Base-by-base conservation (phyloP, 2,113 vertebrate species). In the Leucoraja erinaceus region DNA sequence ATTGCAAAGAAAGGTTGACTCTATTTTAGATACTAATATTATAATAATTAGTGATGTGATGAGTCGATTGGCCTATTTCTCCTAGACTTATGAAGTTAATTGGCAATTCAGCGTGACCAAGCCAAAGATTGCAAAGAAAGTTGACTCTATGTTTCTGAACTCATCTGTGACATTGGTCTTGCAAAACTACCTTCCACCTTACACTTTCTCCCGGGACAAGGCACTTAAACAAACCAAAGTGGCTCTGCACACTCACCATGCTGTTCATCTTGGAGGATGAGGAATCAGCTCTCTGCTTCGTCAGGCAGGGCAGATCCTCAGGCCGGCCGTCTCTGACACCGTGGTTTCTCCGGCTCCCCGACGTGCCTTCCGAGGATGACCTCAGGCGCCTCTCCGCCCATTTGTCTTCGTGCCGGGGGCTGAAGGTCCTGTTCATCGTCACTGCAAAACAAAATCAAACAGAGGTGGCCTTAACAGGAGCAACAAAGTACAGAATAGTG, bases 211-310 rank as follows among this genome's bases (percentile, higher is more conserved):
- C 84, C 1, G 28, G 84, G 61, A 63, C 28, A 88, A 63, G n/a
- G 11, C 78, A 20, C 20, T 16, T 20, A 20, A 79, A 79, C 33
- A 5, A 33, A 79, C 33, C 2, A 54, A 33, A 81, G 56, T 18
- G 28, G 16, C 20, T 70, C 11, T 14, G 7, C 54, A 4, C 54
- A 96, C 98, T 95, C 96, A 99, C 98, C 98, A 99, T 96, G 94
- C 98, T 99, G 95, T 99, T 99, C 95, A 99, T 97, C 96, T 99
- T 99, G 93, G 98, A 99, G 33, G 98, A 99, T 0, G 98, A 98
- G 0, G 98, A 99, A 93, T 97, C 96, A 91, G 97, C 95, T 95
- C 98, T 97, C 94, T 98, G 98, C 93, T 98, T 98, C 77, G 96
- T 95, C 56, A 99, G 95, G 94, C 96, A 96, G 92, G 94, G 96